phyloP scores from a whole-genome alignment of 1,140 invertebrate genomes.

The Diorhabda sublineata region DNA sequence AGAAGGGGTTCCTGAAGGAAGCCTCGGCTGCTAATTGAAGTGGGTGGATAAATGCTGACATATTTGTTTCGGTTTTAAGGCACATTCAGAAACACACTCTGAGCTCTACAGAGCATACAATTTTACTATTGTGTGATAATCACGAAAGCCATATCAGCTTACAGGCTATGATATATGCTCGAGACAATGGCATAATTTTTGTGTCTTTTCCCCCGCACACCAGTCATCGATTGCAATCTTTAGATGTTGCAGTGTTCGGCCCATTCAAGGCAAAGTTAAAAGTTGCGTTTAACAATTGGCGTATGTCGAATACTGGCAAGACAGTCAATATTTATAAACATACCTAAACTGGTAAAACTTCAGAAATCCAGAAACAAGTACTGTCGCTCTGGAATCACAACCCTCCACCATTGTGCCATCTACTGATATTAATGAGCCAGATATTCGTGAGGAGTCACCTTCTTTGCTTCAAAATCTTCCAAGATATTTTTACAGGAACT shows the following conservation, averaged over 20 bases:
- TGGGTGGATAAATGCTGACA: slow-evolving; percentile 40
- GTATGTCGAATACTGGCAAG: slow-evolving; percentile 35
- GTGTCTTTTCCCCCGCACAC: slow-evolving; percentile 39
- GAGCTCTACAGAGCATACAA: slow-evolving; percentile 23
- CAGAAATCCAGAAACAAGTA: no score
- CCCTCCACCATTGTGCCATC: slow-evolving; percentile 13
- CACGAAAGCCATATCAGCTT: slow-evolving; percentile 44
- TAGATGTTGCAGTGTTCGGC: slow-evolving; percentile 42
- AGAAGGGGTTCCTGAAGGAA: slow-evolving; percentile 39
- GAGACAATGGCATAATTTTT: slow-evolving; percentile 39
- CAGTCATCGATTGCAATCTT: slow-evolving; percentile 41
- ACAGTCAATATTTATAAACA: slow-evolving; percentile 40
- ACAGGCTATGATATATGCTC: slow-evolving; percentile 31
- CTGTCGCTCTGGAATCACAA: neutral
- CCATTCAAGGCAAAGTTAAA: slow-evolving; percentile 47
- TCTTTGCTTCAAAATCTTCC: no score
- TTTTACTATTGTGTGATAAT: slow-evolving; percentile 46
- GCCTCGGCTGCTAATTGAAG: slow-evolving; percentile 45
- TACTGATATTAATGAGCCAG: slow-evolving; percentile 9
- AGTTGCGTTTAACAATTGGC: slow-evolving; percentile 39
- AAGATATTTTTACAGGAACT: no score
- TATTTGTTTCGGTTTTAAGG: neutral
- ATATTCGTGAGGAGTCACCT: no score
- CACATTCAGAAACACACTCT: neutral
- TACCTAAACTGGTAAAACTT: slow-evolving; percentile 27